Percentiles rank a stretch among this genome's conserved stretches.
These are phyloP conservation scores for Mythimna ferrago DNA, from an alignment of 2,888 invertebrate genomes.

Conservation along the genomic window DNA sequence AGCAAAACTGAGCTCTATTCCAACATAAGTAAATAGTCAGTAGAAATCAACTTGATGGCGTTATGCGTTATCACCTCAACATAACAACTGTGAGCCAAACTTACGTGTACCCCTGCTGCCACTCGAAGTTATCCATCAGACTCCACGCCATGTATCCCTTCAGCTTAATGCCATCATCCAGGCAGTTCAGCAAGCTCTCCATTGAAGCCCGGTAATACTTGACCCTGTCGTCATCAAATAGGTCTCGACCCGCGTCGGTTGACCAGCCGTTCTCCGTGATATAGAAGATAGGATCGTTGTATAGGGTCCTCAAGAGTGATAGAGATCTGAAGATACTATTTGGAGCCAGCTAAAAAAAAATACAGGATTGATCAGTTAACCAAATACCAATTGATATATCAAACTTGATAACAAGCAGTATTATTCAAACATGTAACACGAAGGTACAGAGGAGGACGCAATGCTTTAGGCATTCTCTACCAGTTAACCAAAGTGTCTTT, in stretches of 20 bases:
- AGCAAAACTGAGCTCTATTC: too few relatives aligned
- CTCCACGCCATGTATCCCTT: conserved; percentile 91
- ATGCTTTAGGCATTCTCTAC: too few relatives aligned
- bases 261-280: conserved; percentile 92
- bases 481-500: too few relatives aligned
- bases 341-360: conserved; percentile 84
- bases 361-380: neutral
- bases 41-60: too few relatives aligned
- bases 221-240: conserved; percentile 85
- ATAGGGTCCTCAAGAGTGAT: conserved; percentile 84
- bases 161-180: conserved; percentile 84
- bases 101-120: conserved; percentile 90
- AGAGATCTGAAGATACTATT: conserved; percentile 90
- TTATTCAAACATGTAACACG: neutral
- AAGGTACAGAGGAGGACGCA: too few relatives aligned
- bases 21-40: too few relatives aligned
- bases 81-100: conserved; percentile 56
- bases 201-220: conserved; percentile 83
- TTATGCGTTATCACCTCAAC: too few relatives aligned
- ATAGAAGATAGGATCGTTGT: conserved; percentile 88
- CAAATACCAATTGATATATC: neutral
- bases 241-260: conserved; percentile 65
- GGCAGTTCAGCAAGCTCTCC: conserved; percentile 78
- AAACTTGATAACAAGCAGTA: neutral
- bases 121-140: conserved; percentile 92